These are phyloP conservation scores for Lucilia sericata DNA, from an alignment of 1,140 invertebrate genomes.

Conservation along the genomic window DNA sequence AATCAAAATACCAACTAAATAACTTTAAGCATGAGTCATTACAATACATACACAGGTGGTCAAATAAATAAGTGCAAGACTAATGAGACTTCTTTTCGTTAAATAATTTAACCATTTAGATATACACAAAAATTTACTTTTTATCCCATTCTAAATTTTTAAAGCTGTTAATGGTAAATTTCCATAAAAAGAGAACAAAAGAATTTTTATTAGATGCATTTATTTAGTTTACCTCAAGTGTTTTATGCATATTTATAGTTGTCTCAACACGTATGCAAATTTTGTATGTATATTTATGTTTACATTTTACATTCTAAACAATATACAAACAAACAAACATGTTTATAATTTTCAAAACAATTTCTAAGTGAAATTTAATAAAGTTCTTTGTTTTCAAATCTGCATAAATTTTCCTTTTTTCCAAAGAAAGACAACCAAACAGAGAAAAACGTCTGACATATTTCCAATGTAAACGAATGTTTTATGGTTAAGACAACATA, in stretches of 20 bases:
- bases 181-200: too few relatives aligned
- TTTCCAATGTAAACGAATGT: slow-evolving; percentile 25
- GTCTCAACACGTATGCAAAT: neutral
- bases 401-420: slow-evolving; percentile 22
- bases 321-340: neutral
- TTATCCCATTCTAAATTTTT: too few relatives aligned
- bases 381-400: slow-evolving; percentile 22
- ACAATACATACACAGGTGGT: too few relatives aligned
- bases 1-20: too few relatives aligned
- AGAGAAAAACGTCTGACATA: neutral
- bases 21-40: too few relatives aligned
- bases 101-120: too few relatives aligned
- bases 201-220: too few relatives aligned
- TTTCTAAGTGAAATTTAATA: slow-evolving; percentile 20
- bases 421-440: neutral
- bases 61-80: too few relatives aligned
- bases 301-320: neutral
- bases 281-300: neutral
- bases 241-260: neutral
- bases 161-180: too few relatives aligned
- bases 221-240: neutral
- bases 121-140: too few relatives aligned
- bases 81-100: too few relatives aligned
- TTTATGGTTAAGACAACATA: slow-evolving; percentile 25
- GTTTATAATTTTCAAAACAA: slow-evolving; percentile 2